phyloP scores from a whole-genome alignment of 2,888 invertebrate genomes.

The Arrhopalites spinosus region DNA sequence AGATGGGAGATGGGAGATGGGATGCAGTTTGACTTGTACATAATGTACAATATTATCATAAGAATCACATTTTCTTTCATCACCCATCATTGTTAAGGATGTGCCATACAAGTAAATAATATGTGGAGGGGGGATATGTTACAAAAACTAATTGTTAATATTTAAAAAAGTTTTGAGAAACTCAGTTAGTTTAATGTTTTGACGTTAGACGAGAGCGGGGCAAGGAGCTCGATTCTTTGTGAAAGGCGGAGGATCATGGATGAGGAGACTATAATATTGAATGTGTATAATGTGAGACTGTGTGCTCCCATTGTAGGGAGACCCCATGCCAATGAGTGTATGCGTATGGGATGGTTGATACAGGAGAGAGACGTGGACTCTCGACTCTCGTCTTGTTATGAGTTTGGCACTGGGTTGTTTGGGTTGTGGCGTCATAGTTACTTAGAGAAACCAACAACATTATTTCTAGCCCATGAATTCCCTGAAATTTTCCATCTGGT shows the following conservation, averaged over 20 bases:
- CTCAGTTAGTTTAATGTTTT: too few species aligned
- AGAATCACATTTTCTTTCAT: too few species aligned
- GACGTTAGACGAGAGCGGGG: too few species aligned
- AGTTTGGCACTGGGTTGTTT: slow-evolving; percentile 38
- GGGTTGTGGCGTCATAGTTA: slow-evolving; percentile 39
- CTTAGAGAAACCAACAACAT: slow-evolving; percentile 39
- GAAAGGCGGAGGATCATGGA: background rate
- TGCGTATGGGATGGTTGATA: slow-evolving; percentile 13
- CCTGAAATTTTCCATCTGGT: slow-evolving; percentile 40
- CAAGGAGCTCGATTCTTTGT: too few species aligned
- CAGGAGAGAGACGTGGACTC: slow-evolving; percentile 3
- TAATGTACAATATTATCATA: too few species aligned
- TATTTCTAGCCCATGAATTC: slow-evolving; percentile 35
- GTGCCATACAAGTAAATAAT: too few species aligned
- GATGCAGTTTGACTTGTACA: too few species aligned
- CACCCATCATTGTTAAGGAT: too few species aligned
- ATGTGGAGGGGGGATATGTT: too few species aligned
- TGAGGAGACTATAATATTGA: background rate
- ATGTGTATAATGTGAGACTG: background rate
- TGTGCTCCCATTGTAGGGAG: background rate
- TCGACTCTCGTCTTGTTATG: slow-evolving; percentile 22
- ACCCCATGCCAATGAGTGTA: background rate
- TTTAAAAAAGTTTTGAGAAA: too few species aligned
- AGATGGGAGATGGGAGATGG: too few species aligned
- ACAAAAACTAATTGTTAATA: too few species aligned